phyloP scores from a whole-genome alignment of 2,888 invertebrate genomes.

The Heliothis peltigera region DNA sequence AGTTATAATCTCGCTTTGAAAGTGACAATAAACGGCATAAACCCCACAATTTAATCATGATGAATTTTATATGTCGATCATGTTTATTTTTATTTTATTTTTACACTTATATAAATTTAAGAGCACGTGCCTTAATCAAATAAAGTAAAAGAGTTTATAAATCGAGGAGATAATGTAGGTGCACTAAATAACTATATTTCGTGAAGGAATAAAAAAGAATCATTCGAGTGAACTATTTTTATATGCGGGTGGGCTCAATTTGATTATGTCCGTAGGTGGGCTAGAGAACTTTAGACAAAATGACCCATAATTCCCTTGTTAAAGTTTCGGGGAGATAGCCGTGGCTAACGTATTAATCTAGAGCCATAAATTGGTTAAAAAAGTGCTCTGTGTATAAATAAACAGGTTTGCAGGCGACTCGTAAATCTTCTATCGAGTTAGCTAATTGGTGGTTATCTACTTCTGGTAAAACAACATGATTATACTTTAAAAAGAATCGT shows the following conservation, averaged over 20 bases:
- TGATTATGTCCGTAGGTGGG: constrained; percentile 85
- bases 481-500: constrained; percentile 18
- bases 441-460: constrained; percentile 37
- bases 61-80: constrained; percentile 54
- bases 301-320: constrained; percentile 87
- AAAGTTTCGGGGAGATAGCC: constrained; percentile 77
- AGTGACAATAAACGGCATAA: constrained; percentile 52
- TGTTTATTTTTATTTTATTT: constrained; percentile 61
- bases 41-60: constrained; percentile 58
- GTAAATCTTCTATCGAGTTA: constrained; percentile 66
- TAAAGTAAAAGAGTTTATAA: constrained; percentile 72
- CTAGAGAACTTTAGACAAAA: constrained; percentile 80
- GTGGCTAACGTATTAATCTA: constrained; percentile 82
- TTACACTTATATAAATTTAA: constrained; percentile 66
- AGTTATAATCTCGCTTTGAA: constrained; percentile 40
- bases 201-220: constrained; percentile 75
- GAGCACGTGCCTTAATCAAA: constrained; percentile 73
- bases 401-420: constrained; percentile 62
- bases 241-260: constrained; percentile 82
- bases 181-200: constrained; percentile 70
- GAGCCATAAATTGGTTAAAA: constrained; percentile 75
- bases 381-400: constrained; percentile 60
- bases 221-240: constrained; percentile 72
- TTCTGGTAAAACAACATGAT: constrained; percentile 15
- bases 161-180: constrained; percentile 65